These are phyloP conservation scores for Neodon shergylaensis DNA, from an alignment of 2,113 vertebrate genomes.

Conservation along the genomic window DNA sequence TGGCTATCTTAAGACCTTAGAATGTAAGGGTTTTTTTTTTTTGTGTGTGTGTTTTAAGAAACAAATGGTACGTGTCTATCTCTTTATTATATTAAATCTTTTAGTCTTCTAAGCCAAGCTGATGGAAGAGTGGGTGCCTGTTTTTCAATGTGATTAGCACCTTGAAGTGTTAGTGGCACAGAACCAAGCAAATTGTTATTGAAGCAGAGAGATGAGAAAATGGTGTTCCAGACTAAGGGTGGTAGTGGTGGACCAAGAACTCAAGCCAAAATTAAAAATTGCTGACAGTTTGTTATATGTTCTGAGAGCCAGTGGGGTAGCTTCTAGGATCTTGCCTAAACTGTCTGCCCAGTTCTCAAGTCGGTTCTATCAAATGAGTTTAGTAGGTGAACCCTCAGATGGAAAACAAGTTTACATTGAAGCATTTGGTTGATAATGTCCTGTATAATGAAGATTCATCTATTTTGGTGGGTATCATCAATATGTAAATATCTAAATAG, in stretches of 20 bases:
- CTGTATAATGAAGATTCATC: neutral
- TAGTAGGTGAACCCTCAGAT: neutral
- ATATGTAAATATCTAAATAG: slow-evolving; percentile 33
- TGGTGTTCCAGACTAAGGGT: neutral
- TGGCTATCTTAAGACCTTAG: neutral
- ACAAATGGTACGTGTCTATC: neutral
- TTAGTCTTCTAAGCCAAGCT: neutral
- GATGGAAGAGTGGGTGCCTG: neutral
- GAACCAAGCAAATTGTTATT: neutral
- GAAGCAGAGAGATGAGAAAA: neutral
- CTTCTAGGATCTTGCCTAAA: neutral
- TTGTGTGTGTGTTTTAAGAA: slow-evolving; percentile 40
- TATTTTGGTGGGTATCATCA: neutral
- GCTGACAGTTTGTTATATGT: neutral
- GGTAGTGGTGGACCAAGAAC: neutral
- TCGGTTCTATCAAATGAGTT: neutral
- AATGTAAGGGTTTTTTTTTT: slow-evolving; percentile 15
- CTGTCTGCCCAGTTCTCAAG: neutral
- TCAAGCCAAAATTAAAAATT: slow-evolving; percentile 11
- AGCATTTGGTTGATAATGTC: neutral
- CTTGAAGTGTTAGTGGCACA: neutral
- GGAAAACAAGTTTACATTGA: slow-evolving; percentile 26
- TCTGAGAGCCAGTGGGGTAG: neutral
- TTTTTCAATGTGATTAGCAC: neutral
- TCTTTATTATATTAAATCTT: neutral